Evolutionary conservation across 2,113 vertebrate species (phyloP), one percentile per base, ranked within the genome.

Genomic region (Cyanoderma ruficeps): DNA sequence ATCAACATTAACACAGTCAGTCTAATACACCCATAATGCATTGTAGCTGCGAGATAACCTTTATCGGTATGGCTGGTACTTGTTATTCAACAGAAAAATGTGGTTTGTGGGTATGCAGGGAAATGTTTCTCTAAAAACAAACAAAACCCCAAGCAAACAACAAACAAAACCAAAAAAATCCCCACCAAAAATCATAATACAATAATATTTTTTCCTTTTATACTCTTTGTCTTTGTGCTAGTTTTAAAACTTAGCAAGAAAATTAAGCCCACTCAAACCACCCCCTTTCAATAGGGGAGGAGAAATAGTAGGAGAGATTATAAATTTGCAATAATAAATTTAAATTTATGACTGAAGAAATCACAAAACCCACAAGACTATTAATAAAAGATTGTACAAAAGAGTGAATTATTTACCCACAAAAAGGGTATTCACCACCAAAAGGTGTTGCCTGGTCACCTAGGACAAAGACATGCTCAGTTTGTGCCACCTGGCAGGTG

Each of bases 331-430:
- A 17, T 17, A 28, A 28, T n/a, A 42, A 52, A 22, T 52, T 42
- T 52, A 28, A n/a, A 27, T 41, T 52, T 52, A 20, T 64, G 31
- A 53, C 47, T 47, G n/a, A 41, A 46, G 20, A 53, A 53, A 46
- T 53, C 7, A 13, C 33, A 69, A 33, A 52, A 39, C 0, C 0
- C 61, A 52, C 6, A 27, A 13, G 6, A 20, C 13, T 20, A 6
- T n/a, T n/a, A 47, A n/a, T 30, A 30, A 41, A 67, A 16, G 15
- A 39, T 7, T 53, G 8, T 24, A 39, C 15, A 39, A 39, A 46
- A 61, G 9, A 68, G 4, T n/a, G 46, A 87, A 60, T 23, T 8
- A 33, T 60, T 74, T 46, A 28, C 15, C 18, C 22, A 60, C 22
- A 10, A 13, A 46, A 69, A 33, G 5, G 6, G 1, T 16, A 17